Evolutionary conservation across 2,113 vertebrate species (phyloP).

Genomic region (Halcyon senegalensis): DNA sequence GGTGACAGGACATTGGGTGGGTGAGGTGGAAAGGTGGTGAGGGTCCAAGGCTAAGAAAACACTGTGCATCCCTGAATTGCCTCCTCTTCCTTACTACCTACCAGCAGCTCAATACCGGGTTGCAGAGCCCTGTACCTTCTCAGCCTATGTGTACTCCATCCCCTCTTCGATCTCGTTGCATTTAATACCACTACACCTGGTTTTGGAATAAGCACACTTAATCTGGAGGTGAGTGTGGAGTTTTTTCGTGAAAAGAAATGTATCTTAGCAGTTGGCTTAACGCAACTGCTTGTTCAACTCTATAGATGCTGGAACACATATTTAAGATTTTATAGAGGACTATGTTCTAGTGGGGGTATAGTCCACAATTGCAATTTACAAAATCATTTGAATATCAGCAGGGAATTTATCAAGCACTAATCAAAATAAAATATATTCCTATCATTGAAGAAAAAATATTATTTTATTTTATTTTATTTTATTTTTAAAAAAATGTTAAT

Average conservation of each 20-base stretch:
- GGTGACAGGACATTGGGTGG: rapidly evolving
- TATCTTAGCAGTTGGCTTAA: not conserved
- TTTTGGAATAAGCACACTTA: not conserved
- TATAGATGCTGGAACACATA: not conserved
- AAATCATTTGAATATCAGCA: not conserved
- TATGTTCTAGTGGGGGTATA: not conserved
- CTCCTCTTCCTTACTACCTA: not conserved
- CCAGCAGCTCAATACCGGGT: not conserved
- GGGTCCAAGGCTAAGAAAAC: not conserved
- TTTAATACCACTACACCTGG: not conserved
- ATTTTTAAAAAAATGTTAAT: not conserved
- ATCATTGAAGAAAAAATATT: not conserved
- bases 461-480: too few species aligned
- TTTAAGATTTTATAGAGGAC: not conserved
- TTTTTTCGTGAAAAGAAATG: not conserved
- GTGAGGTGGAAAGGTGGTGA: not conserved
- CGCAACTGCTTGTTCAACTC: not conserved
- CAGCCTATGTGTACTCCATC: not conserved
- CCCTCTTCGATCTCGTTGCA: not conserved
- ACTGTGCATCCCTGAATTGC: too few species aligned
- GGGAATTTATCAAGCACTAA: not conserved
- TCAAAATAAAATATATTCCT: not conserved
- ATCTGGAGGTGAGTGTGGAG: not conserved
- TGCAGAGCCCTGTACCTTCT: not conserved
- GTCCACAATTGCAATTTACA: not conserved